A percentile compares a stretch with the other conserved stretches of the same genome.
Conservation (phyloP, 1,140 invertebrate species). For the Liolophura sinensis region DNA sequence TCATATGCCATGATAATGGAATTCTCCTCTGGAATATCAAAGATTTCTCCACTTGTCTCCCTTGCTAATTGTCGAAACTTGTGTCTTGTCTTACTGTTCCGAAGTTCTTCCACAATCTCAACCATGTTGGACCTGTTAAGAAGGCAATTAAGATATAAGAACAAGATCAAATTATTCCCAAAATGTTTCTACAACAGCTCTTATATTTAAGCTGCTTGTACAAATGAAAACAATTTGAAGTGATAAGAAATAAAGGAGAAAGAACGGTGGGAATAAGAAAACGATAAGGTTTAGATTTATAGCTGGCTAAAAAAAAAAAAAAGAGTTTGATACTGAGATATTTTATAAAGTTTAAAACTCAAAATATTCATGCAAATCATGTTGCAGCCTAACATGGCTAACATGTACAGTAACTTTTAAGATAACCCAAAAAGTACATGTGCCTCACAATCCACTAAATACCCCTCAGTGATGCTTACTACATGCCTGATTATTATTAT, state of each 20-base stretch:
- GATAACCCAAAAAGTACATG: no score
- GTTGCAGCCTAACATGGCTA: no score
- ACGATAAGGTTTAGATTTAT: no score
- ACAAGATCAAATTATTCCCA: slow-evolving; percentile 2
- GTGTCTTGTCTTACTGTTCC: slow-evolving; percentile 15
- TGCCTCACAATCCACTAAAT: no score
- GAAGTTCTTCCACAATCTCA: slow-evolving; percentile 16
- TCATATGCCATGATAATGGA: slow-evolving; percentile 29
- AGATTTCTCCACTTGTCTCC: slow-evolving; percentile 31
- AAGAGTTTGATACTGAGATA: no score
- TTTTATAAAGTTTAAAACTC: no score
- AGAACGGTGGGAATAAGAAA: no score
- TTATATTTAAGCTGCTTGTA: slow-evolving; percentile 1
- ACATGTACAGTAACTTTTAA: no score
- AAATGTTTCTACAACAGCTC: not conserved
- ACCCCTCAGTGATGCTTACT: no score
- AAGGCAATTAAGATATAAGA: slow-evolving; percentile 5
- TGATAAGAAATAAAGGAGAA: not conserved
- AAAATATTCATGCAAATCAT: no score
- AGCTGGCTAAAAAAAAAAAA: no score
- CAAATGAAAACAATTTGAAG: slow-evolving; percentile 6
- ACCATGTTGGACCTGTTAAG: slow-evolving; percentile 3
- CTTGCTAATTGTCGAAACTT: slow-evolving; percentile 33
- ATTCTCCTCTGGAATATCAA: slow-evolving; percentile 37
- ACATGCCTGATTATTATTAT: no score